Evolutionary conservation across 2,797 vertebrate species (phyloP).

Genomic region (Bovichtus variegatus): DNA sequence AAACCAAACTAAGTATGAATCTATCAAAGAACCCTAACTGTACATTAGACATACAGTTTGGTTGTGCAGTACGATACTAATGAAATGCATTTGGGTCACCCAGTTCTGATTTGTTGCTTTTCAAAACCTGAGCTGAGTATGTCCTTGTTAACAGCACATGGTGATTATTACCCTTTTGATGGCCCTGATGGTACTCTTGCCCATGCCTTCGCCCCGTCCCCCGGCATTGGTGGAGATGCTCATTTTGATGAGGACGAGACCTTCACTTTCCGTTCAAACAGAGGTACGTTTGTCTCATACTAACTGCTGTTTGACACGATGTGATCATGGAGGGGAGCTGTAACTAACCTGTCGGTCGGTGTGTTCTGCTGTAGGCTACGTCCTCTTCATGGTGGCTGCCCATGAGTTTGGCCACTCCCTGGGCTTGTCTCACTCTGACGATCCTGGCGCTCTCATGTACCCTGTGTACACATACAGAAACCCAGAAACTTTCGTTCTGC

Average conservation of each 20-base stretch:
- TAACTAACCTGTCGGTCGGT: not conserved
- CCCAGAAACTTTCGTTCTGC: constrained; percentile 73
- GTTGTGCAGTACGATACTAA: no score
- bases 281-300: constrained; percentile 59
- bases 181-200: constrained; percentile 85
- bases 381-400: constrained; percentile 84
- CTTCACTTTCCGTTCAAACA: constrained; percentile 81
- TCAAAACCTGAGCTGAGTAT: not conserved
- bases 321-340: not conserved
- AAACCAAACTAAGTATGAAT: no score
- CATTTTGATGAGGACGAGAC: constrained; percentile 93
- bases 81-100: no score
- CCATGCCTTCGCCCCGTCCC: constrained; percentile 87
- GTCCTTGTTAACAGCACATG: constrained; percentile 82
- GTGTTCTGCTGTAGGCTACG: constrained; percentile 62
- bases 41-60: no score
- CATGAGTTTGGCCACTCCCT: constrained; percentile 86
- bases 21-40: no score
- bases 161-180: constrained; percentile 89
- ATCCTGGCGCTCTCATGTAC: constrained; percentile 81
- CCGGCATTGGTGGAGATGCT: constrained; percentile 88
- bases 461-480: constrained; percentile 73
- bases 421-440: constrained; percentile 81
- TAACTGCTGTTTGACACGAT: not conserved
- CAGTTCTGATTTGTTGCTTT: no score